A percentile compares a stretch with the other conserved stretches of the same genome.
Evolutionary conservation across 92 coral and sea anemone genomes (phyloP).

Genomic region (Porites rus): DNA sequence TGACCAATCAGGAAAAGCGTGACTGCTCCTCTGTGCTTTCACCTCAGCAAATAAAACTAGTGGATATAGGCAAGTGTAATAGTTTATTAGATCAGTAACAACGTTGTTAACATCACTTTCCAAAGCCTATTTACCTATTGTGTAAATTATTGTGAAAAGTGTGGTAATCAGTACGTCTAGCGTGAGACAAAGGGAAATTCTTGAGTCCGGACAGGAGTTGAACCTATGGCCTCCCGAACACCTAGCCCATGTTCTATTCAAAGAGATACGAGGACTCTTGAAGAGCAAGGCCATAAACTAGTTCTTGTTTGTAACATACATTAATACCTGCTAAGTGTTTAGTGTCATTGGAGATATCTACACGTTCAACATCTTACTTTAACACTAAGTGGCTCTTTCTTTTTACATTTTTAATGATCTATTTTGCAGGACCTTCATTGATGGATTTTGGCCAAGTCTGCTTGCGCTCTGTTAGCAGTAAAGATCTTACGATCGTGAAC

Average conservation of each 20-base stretch:
- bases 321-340: too few relatives aligned
- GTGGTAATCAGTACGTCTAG: too few relatives aligned
- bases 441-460: conserved; percentile 99
- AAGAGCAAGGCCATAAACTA: too few relatives aligned
- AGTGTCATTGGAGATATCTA: too few relatives aligned
- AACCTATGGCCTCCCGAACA: too few relatives aligned
- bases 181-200: too few relatives aligned
- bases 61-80: conserved; percentile 80
- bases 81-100: neutral
- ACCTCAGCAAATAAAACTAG: conserved; percentile 89
- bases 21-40: conserved; percentile 84
- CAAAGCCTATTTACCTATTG: too few relatives aligned
- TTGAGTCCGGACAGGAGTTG: too few relatives aligned
- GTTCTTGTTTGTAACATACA: too few relatives aligned
- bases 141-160: too few relatives aligned
- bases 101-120: neutral
- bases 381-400: neutral
- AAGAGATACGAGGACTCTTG: too few relatives aligned
- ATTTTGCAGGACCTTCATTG: conserved; percentile 79
- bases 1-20: conserved; percentile 84
- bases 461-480: conserved; percentile 86
- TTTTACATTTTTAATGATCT: neutral
- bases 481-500: conserved; percentile 90
- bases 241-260: too few relatives aligned
- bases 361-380: neutral